Percentiles rank a stretch among this genome's conserved stretches.
phyloP scores from a whole-genome alignment of 2,888 invertebrate species.

The Antheraea yamamai region DNA sequence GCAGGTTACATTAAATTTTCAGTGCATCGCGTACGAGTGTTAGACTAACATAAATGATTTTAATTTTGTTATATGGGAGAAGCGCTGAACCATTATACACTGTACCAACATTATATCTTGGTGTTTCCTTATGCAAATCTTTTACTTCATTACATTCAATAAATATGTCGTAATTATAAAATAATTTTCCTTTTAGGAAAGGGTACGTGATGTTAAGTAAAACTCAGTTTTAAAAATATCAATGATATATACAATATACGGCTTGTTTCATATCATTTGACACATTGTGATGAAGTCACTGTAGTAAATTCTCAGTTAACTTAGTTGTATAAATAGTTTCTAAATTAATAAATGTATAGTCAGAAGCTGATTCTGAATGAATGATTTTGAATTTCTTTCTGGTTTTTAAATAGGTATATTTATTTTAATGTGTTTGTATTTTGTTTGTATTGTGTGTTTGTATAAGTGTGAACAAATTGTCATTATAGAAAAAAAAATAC shows the following conservation, averaged over 20 bases:
- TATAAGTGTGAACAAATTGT: no score
- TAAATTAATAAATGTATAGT: background rate
- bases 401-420: background rate
- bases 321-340: background rate
- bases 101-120: background rate
- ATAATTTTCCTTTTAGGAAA: no score
- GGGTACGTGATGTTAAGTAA: no score
- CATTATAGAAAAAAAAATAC: no score
- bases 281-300: no score
- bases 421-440: background rate
- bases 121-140: background rate
- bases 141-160: background rate
- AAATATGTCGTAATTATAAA: background rate
- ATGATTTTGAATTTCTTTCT: background rate
- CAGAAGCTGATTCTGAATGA: background rate
- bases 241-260: no score
- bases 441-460: no score
- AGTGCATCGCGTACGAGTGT: background rate
- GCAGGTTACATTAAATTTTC: conserved; percentile 10
- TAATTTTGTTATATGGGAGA: background rate
- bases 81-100: background rate
- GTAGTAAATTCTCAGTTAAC: background rate
- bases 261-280: no score
- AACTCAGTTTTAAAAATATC: no score
- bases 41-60: background rate